Conservation (phyloP, 2,113 vertebrate genomes). For the Hyla sarda region DNA sequence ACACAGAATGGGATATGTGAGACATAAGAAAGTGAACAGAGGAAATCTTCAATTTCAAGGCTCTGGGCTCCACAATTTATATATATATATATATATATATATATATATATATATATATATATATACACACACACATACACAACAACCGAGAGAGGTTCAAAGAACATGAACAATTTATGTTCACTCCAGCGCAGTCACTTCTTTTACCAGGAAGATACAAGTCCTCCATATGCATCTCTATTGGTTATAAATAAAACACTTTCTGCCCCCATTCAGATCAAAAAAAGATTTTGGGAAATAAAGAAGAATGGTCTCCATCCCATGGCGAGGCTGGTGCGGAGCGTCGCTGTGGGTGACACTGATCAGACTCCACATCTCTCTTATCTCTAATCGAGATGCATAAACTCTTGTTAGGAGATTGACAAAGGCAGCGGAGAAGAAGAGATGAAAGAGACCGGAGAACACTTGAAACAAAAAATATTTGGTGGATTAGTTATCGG, state of each 20-base stretch:
- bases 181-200: neutral
- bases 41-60: neutral
- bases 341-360: neutral
- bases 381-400: neutral
- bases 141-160: neutral
- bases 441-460: neutral
- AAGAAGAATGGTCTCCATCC: neutral
- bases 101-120: too few species aligned
- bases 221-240: neutral
- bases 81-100: too few species aligned
- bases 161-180: neutral
- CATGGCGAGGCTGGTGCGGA: too few species aligned
- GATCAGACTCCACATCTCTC: neutral
- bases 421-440: slow-evolving; percentile 2
- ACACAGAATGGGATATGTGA: slow-evolving; percentile 26
- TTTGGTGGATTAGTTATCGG: neutral
- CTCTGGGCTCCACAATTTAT: neutral
- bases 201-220: neutral
- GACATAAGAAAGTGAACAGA: neutral
- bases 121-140: too few species aligned
- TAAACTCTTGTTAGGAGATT: neutral
- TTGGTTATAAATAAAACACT: slow-evolving; percentile 10
- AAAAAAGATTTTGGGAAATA: neutral
- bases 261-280: neutral
- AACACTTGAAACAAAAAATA: neutral